Base-by-base conservation (phyloP, 1,140 invertebrate species). In the Ostrea edulis region DNA sequence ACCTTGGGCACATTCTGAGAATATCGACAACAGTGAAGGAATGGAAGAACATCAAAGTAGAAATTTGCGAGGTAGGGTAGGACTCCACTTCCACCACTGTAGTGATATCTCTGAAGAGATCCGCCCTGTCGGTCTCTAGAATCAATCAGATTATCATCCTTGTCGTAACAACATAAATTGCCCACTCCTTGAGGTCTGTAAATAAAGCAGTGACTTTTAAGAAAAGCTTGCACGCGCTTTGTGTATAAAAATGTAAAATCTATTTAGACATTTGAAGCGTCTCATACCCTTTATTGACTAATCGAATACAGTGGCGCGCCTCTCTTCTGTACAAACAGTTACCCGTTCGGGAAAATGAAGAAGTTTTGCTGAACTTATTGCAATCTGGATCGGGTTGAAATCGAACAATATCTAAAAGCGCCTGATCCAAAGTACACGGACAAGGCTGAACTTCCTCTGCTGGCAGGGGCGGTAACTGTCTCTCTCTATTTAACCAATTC, bases 51-150 rank as follows among this genome's bases (percentile, higher is more conserved):
- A 52, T 89, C 88, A 81, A 77, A 68, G 44, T 84, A 84, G 14
- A 89, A 25, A 55, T 89, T 89, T 4, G 88, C 84, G 25, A 89
- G 29, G 82, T 87, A 87, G 3, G 88, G 88, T 12, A 84, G 71
- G 17, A 20, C 82, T 12, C 65, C 44, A 14, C 20, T 0, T 51
- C 77, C 85, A 12, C 88, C 88, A 20, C 84, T 53, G 54, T 87
- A 89, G 54, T 89, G 88, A 22, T 84, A 87, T 52, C 88, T 53
- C 14, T 89, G 85, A 8, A 86, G 20, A 0, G 53, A 62, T 44
- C 88, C 88, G 51, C 85, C 88, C 77, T 68, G 62, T 7, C 8
- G 53, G 2, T 11, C 22, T n/a, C 17, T 54, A 9, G 71, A 62
- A 11, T 87, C 58, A 11, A 89, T 89, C 17, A 89, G 7, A 17